Evolutionary conservation across 2,888 invertebrate species (phyloP).

Genomic region (Harpalus rubripes): DNA sequence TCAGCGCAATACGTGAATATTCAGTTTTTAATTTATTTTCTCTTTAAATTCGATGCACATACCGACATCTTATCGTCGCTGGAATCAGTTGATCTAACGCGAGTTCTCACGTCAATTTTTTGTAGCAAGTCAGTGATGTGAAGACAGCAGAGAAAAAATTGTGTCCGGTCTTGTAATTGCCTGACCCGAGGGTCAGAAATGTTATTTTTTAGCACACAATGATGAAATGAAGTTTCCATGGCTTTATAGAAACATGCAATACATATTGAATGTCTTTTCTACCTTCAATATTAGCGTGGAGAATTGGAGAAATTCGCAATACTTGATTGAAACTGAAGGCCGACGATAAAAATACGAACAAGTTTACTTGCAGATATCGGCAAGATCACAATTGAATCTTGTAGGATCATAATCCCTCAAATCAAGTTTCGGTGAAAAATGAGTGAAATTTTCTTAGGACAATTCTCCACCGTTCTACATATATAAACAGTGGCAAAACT

Average conservation of each 20-base stretch:
- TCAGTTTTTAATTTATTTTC: conserved; percentile 48
- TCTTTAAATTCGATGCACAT: conserved; percentile 40
- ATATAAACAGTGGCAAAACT: too few species aligned
- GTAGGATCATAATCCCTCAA: too few species aligned
- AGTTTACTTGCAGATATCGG: too few species aligned
- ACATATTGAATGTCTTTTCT: background rate
- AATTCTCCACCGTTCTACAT: too few species aligned
- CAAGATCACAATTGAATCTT: too few species aligned
- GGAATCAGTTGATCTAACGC: conserved; percentile 19
- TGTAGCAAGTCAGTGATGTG: conserved; percentile 38
- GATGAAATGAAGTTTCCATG: conserved; percentile 26
- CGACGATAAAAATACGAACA: too few species aligned
- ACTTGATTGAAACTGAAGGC: background rate
- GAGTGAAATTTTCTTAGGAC: too few species aligned
- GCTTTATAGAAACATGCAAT: conserved; percentile 2
- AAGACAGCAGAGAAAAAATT: conserved; percentile 42
- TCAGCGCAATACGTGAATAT: conserved; percentile 27
- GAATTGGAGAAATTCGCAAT: background rate
- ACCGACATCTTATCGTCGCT: conserved; percentile 22
- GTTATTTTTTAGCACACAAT: conserved; percentile 38
- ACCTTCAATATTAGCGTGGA: background rate
- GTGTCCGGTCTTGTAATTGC: conserved; percentile 37
- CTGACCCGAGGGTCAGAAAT: conserved; percentile 21
- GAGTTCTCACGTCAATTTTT: conserved; percentile 49
- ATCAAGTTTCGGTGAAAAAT: too few species aligned